phyloP scores from a whole-genome alignment of 1,140 invertebrate species.

The Bombus haemorrhoidalis region DNA sequence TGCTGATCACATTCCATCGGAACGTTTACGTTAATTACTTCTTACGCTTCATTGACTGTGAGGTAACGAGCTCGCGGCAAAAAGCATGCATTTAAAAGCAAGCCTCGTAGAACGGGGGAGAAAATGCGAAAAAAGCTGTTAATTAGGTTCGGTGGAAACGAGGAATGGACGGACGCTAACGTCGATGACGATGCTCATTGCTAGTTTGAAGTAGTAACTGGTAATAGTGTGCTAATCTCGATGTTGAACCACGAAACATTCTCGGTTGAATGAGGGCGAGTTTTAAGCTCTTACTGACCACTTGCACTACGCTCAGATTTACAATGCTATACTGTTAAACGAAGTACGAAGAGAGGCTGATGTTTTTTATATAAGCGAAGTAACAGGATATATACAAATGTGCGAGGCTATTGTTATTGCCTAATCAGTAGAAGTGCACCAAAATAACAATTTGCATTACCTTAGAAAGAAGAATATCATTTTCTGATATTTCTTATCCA shows the following conservation, averaged over 20 bases:
- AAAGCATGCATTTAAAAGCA: conserved; percentile 41
- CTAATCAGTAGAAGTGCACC: neutral
- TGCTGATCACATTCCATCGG: conserved; percentile 40
- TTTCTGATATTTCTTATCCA: neutral
- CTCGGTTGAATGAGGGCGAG: neutral
- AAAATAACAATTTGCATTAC: neutral
- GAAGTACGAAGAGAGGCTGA: neutral
- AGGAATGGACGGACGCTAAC: neutral
- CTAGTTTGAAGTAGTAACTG: neutral
- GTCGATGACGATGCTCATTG: neutral
- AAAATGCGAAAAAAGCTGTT: conserved; percentile 34
- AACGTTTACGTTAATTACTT: conserved; percentile 66
- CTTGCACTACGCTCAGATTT: neutral
- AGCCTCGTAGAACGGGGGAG: neutral
- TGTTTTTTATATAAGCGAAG: too few relatives aligned
- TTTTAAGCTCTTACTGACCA: neutral
- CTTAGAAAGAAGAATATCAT: neutral
- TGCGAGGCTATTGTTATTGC: neutral
- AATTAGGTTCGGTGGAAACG: conserved; percentile 46
- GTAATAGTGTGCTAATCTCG: neutral
- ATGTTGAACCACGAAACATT: neutral
- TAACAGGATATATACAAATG: neutral
- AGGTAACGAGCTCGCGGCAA: conserved; percentile 53
- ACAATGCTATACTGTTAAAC: neutral
- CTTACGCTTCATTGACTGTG: conserved; percentile 48